Percentiles rank a stretch among this genome's conserved stretches.
Evolutionary conservation across 2,113 vertebrate genomes (phyloP).

Genomic region (Oceanites oceanicus): DNA sequence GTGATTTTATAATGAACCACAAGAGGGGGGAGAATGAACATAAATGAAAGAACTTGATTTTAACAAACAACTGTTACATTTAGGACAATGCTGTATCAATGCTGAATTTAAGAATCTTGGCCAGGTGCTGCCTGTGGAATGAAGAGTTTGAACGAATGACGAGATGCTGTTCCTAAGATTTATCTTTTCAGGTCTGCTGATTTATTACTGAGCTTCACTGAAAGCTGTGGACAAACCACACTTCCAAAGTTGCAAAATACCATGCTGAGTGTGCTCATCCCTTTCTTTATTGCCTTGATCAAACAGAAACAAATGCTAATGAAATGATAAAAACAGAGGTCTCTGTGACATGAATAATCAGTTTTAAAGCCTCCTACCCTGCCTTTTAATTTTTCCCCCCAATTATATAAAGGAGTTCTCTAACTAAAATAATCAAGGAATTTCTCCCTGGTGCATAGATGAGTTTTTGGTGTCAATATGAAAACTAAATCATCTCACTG

Average conservation of each 20-base stretch:
- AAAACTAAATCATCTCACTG: background rate
- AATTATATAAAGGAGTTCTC: background rate
- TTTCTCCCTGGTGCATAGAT: background rate
- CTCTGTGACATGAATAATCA: background rate
- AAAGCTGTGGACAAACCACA: background rate
- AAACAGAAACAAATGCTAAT: conserved; percentile 4
- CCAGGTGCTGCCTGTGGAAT: background rate
- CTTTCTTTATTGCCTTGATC: background rate
- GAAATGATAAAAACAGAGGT: background rate
- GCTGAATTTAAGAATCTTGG: background rate
- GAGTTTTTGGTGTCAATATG: background rate
- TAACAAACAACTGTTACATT: conserved; percentile 5
- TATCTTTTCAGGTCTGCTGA: background rate
- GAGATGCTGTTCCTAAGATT: background rate
- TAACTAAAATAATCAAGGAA: background rate
- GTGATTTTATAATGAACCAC: conserved; percentile 76
- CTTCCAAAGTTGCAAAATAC: background rate
- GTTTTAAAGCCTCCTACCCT: background rate
- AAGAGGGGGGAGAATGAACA: conserved; percentile 78
- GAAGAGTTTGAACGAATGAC: background rate
- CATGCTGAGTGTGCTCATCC: background rate
- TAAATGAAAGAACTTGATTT: conserved; percentile 61
- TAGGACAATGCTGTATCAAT: background rate
- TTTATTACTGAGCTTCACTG: background rate
- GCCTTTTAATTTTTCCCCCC: background rate